Evolutionary conservation across 2,113 vertebrate species (phyloP), one percentile per base, ranked within the genome.

Genomic region (Dunckerocampus dactyliophorus): DNA sequence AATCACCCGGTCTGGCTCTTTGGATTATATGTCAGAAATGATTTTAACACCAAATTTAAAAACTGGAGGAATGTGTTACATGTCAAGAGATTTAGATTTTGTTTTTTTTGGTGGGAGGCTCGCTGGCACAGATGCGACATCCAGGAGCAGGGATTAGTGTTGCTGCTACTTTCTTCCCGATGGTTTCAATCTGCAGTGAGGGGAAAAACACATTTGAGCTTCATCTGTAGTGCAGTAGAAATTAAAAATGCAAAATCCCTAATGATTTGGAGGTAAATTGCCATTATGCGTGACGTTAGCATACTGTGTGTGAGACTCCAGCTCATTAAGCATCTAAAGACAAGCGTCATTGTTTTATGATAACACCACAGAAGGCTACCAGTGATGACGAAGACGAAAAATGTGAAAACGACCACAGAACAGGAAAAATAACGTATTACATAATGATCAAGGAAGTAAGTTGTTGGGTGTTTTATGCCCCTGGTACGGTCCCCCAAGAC

Each of bases 121-220:
- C 95, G 16, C 72, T 86, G 65, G 92, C 88, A 71, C 87, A 87
- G 67, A 92, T 90, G 75, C 94, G 80, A 92, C 78, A 91, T 83
- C 76, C 92, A 43, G 88, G 89, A 0, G 92, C 92, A 9, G 95
- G 94, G 76, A 98, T 94, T 75, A 95, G 90, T 56, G 92, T 88
- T 2, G 88, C 83, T 0, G 92, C 92, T 58, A 99, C 91, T 75
- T 98, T 97, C 82, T 99, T 99, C 49, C 97, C 97, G 61, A 99
- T 98, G 59, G 95, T 99, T 86, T 98, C 97, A 49, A 99, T 93
- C 97, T 99, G 81, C 4, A 14, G 13, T 69, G 3, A 70, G 71
- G 63, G 22, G 51, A 55, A 48, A 17, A 55, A 34, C 20, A n/a
- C 17, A 17, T 48, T 4, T 4, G 14, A 43, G 5, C 20, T 42